These are phyloP conservation scores for Aphis gossypii DNA, from an alignment of 1,140 invertebrate species.

Conservation along the genomic window DNA sequence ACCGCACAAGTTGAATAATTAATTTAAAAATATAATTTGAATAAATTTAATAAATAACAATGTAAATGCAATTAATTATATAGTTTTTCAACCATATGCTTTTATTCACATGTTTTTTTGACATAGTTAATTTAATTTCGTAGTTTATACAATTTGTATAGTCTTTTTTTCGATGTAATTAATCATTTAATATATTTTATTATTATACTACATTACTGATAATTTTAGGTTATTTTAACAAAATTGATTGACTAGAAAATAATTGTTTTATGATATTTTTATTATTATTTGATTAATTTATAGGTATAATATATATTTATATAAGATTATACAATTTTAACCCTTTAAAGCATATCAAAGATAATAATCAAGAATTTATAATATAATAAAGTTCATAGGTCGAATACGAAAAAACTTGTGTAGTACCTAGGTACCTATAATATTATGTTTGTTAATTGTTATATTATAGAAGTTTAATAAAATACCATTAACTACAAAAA, in stretches of 20 bases:
- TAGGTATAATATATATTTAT: no score
- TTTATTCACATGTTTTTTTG: constrained; percentile 33
- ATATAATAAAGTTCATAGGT: not conserved
- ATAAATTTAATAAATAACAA: constrained; percentile 4
- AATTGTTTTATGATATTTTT: not conserved
- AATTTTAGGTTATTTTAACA: not conserved
- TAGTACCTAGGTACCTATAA: not conserved
- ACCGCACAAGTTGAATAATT: constrained; percentile 1
- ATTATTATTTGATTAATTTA: not conserved
- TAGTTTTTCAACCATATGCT: constrained; percentile 28
- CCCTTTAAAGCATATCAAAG: not conserved
- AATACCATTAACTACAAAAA: not conserved
- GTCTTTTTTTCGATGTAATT: not conserved
- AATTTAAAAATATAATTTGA: constrained; percentile 28
- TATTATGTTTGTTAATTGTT: not conserved
- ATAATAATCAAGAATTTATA: not conserved
- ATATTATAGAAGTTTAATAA: not conserved
- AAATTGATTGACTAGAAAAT: not conserved
- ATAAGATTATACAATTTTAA: not conserved
- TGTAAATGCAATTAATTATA: constrained; percentile 16
- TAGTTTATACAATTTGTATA: not conserved
- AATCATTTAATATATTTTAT: not conserved
- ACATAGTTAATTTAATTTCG: not conserved
- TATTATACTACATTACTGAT: not conserved
- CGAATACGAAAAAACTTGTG: not conserved